Conservation (phyloP, 2,113 vertebrate genomes). For the Capricornis sumatraensis region DNA sequence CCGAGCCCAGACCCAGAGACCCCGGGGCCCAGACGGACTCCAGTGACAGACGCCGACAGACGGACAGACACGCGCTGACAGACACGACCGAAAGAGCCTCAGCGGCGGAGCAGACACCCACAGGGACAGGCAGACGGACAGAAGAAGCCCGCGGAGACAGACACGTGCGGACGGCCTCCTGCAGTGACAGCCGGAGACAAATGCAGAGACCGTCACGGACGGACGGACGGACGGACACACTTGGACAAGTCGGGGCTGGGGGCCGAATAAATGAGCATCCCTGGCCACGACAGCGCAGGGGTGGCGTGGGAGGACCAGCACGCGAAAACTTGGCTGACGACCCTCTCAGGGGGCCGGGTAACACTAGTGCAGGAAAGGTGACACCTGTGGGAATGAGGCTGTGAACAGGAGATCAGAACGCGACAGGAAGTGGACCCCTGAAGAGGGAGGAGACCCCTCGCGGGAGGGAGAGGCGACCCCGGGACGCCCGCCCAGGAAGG, state of each 20-base stretch:
- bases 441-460: neutral
- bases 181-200: constrained; percentile 18
- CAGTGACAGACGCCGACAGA: constrained; percentile 22
- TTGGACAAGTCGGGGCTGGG: neutral
- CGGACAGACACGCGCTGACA: neutral
- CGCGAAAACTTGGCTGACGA: neutral
- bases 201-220: neutral
- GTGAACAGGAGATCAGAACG: neutral
- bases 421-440: neutral
- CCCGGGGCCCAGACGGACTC: constrained; percentile 38
- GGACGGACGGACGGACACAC: neutral
- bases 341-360: neutral
- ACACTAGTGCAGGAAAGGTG: neutral
- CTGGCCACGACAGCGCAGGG: neutral
- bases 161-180: neutral
- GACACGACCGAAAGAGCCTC: neutral
- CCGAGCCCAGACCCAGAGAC: neutral
- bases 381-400: constrained; percentile 32
- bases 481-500: neutral
- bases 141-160: constrained; percentile 12
- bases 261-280: neutral
- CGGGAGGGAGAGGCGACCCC: neutral
- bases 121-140: constrained; percentile 16
- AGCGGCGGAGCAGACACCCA: neutral
- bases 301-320: neutral